These are phyloP conservation scores for Myathropa florea DNA, from an alignment of 2,888 invertebrate genomes.

Conservation along the genomic window DNA sequence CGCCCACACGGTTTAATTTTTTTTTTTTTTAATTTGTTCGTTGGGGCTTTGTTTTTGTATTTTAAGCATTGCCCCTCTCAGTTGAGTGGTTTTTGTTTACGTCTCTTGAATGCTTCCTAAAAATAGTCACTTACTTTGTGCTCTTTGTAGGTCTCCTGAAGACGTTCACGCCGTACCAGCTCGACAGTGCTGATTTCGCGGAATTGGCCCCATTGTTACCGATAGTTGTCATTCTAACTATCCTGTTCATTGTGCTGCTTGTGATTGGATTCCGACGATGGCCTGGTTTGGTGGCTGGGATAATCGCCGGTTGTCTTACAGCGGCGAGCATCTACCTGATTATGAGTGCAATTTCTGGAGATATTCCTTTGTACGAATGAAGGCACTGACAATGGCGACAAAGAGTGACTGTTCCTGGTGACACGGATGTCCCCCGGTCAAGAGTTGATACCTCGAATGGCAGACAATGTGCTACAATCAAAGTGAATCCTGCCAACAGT, in stretches of 20 bases:
- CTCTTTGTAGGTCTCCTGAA: constrained; percentile 56
- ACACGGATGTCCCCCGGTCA: background rate
- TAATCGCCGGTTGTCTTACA: constrained; percentile 73
- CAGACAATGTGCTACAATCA: background rate
- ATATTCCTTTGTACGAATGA: constrained; percentile 53
- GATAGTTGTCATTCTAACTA: constrained; percentile 72
- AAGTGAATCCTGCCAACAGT: background rate
- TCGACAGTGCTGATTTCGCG: constrained; percentile 51
- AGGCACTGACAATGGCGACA: background rate
- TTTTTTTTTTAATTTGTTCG: background rate
- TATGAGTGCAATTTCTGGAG: constrained; percentile 46
- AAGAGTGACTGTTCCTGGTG: background rate
- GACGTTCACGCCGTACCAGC: constrained; percentile 48
- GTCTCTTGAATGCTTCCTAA: constrained; percentile 1
- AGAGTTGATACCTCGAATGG: background rate
- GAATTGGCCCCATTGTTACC: constrained; percentile 73
- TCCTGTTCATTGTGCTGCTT: constrained; percentile 72
- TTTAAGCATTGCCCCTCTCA: background rate
- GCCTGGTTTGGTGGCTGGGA: constrained; percentile 73
- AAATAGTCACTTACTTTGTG: constrained; percentile 34
- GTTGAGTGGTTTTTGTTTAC: background rate
- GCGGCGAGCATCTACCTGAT: constrained; percentile 72
- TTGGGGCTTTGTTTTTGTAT: background rate
- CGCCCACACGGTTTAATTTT: constrained; percentile 5
- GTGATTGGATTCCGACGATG: constrained; percentile 73